Conservation (phyloP, 2,888 invertebrate genomes). For the Nesidiocoris tenuis region DNA sequence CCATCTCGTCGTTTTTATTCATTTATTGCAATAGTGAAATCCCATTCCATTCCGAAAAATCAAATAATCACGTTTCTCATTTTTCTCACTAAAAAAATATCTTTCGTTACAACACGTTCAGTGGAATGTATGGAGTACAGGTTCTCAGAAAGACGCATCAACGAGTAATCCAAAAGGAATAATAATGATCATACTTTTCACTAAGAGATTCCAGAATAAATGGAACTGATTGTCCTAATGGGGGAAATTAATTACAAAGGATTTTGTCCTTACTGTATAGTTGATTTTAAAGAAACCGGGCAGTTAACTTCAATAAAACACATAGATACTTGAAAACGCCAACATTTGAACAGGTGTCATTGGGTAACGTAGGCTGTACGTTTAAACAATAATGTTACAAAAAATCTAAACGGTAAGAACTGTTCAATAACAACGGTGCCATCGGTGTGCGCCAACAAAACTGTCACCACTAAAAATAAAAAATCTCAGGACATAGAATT, state of each 20-base stretch:
- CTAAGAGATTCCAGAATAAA: constrained; percentile 16
- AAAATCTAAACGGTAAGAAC: no score
- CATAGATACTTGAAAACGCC: no score
- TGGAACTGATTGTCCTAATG: constrained; percentile 33
- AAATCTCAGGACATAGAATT: no score
- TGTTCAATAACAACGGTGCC: no score
- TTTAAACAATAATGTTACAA: no score
- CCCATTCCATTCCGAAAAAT: neutral
- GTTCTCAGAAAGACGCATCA: constrained; percentile 36
- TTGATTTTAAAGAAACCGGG: no score
- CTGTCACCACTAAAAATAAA: no score
- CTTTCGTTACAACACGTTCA: constrained; percentile 16
- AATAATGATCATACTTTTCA: constrained; percentile 15
- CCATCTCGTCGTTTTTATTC: neutral
- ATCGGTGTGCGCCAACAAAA: no score
- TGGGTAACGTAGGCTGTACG: no score
- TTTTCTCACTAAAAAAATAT: neutral
- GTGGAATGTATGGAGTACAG: constrained; percentile 40
- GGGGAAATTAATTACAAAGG: neutral
- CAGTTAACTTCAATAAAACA: no score
- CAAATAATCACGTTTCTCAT: neutral
- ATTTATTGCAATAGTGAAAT: neutral
- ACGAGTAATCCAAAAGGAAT: constrained; percentile 28
- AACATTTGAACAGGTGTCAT: no score
- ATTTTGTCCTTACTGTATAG: neutral